Evolutionary conservation across 1,140 invertebrate genomes (phyloP).

Genomic region (Drosophila tani): DNA sequence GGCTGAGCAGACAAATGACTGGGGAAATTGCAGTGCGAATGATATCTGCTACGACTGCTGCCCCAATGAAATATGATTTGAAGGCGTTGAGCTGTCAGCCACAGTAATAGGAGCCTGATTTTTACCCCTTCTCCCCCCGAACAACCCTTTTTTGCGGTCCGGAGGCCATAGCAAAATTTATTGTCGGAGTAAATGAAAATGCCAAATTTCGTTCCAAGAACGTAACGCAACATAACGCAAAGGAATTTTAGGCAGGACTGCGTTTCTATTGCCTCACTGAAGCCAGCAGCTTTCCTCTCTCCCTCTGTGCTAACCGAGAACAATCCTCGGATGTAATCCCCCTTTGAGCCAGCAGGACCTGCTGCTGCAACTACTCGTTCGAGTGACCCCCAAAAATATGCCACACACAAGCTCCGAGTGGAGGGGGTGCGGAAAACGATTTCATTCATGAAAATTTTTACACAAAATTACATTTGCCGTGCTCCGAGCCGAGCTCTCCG

Average conservation of each 20-base stretch:
- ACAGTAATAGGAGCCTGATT: conserved; percentile 25
- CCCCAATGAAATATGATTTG: conserved; percentile 53
- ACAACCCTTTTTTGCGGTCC: conserved; percentile 12
- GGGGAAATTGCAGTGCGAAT: conserved; percentile 37
- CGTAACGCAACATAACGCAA: conserved; percentile 33
- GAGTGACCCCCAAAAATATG: conserved; percentile 69
- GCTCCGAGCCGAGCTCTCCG: conserved; percentile 13
- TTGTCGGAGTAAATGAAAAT: conserved; percentile 59
- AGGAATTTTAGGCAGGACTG: conserved; percentile 4
- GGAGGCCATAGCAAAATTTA: conserved; percentile 26
- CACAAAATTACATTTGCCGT: conserved; percentile 73
- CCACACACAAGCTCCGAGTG: conserved; percentile 46
- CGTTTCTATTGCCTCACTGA: conserved; percentile 22
- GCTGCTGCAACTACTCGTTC: conserved; percentile 50
- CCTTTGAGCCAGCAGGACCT: conserved; percentile 11
- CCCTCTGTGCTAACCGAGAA: conserved; percentile 24
- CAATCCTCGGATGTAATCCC: conserved; percentile 26
- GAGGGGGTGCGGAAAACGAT: conserved; percentile 56
- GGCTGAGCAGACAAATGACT: conserved; percentile 63
- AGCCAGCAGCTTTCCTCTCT: not conserved
- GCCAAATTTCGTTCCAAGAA: conserved; percentile 56
- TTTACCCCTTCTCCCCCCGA: not conserved
- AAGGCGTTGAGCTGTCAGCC: conserved; percentile 52
- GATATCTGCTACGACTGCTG: conserved; percentile 18
- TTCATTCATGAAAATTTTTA: conserved; percentile 78